Conservation (phyloP, 1,140 invertebrate genomes). For the Trichoplusia ni region DNA sequence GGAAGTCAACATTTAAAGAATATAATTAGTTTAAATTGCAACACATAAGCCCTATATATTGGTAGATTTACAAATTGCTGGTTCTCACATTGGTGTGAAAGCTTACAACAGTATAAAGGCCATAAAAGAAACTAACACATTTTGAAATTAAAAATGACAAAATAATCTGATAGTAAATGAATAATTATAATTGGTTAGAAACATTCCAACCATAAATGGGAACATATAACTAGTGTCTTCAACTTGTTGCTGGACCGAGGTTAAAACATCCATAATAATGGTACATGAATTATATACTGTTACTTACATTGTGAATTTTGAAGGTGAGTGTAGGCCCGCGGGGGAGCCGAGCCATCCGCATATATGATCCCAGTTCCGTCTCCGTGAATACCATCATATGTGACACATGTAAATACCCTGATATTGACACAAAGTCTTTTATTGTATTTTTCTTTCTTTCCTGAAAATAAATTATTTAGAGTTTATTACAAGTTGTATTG, state of each 20-base stretch:
- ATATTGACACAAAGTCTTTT: conserved; percentile 96
- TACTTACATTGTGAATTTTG: conserved; percentile 84
- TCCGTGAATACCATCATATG: conserved; percentile 94
- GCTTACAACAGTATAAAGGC: too few species aligned
- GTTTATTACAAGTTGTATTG: conserved; percentile 17
- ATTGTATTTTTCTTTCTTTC: conserved; percentile 93
- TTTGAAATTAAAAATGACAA: too few species aligned
- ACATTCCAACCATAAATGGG: too few species aligned
- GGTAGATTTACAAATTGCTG: too few species aligned
- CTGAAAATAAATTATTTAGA: conserved; percentile 76
- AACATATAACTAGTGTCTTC: too few species aligned
- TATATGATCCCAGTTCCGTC: conserved; percentile 90
- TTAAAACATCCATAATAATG: not conserved
- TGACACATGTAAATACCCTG: conserved; percentile 93
- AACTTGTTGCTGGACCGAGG: not conserved
- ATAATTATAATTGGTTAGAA: too few species aligned
- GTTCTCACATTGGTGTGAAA: too few species aligned
- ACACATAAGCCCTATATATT: too few species aligned
- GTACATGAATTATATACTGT: not conserved
- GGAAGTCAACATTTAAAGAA: too few species aligned
- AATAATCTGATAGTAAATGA: too few species aligned
- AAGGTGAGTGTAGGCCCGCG: conserved; percentile 94
- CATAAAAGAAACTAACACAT: too few species aligned
- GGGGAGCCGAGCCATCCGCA: conserved; percentile 91
- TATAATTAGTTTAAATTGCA: too few species aligned